Conservation (phyloP, 1,140 invertebrate species). For the Gonioctena quinquepunctata region DNA sequence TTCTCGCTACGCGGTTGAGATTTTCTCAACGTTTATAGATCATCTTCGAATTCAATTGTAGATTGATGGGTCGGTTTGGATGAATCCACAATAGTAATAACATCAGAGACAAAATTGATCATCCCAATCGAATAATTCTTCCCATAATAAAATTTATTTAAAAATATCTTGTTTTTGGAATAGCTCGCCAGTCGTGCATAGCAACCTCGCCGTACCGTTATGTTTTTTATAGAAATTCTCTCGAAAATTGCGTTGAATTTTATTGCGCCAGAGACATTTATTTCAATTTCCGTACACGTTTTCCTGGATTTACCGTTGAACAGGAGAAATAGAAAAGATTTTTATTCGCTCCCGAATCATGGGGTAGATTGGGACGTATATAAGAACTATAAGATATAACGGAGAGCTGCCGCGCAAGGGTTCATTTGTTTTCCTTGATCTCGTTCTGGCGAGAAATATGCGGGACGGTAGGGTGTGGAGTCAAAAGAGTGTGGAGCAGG, state of each 20-base stretch:
- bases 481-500: neutral
- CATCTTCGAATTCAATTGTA: too few species aligned
- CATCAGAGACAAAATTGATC: too few species aligned
- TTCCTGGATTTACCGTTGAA: constrained; percentile 5
- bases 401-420: neutral
- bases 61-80: too few species aligned
- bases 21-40: too few species aligned
- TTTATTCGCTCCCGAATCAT: neutral
- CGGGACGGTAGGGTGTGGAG: neutral
- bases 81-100: too few species aligned
- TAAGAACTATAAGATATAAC: constrained; percentile 7
- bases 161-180: too few species aligned
- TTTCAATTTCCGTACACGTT: constrained; percentile 9
- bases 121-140: too few species aligned
- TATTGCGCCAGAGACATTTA: neutral
- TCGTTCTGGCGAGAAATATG: constrained; percentile 4
- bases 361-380: constrained; percentile 3
- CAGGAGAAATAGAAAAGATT: constrained; percentile 1
- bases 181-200: too few species aligned
- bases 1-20: too few species aligned
- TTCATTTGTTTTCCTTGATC: constrained; percentile 8
- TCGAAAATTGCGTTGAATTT: neutral
- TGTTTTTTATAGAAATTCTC: neutral
- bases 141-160: too few species aligned
- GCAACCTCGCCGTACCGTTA: neutral